These are phyloP conservation scores for Tauraco erythrolophus DNA, from an alignment of 2,113 vertebrate species.

Conservation along the genomic window DNA sequence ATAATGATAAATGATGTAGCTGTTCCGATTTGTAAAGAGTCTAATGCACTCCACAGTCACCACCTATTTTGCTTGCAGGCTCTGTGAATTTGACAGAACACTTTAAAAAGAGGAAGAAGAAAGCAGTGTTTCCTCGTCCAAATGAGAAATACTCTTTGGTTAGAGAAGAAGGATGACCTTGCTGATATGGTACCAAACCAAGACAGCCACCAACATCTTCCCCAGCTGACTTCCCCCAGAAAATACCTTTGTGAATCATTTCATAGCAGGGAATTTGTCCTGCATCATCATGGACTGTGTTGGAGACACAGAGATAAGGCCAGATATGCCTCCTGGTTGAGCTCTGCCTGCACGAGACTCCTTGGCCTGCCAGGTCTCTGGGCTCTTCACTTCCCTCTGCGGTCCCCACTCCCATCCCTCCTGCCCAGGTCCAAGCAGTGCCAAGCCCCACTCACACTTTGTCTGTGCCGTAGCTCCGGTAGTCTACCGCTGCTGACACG, in stretches of 20 bases:
- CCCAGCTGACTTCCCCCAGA: neutral
- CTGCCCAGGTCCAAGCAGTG: neutral
- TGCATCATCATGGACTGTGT: fast-evolving
- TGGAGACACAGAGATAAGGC: neutral
- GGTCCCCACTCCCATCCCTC: neutral
- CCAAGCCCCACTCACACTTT: constrained; percentile 87
- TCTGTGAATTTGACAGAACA: neutral
- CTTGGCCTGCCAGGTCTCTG: neutral
- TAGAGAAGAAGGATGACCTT: neutral
- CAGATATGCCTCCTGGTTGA: neutral
- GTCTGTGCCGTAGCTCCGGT: constrained; percentile 95
- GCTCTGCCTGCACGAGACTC: neutral
- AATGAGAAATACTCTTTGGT: neutral
- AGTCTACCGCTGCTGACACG: constrained; percentile 93
- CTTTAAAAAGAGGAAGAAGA: neutral
- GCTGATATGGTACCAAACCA: neutral
- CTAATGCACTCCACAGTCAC: neutral
- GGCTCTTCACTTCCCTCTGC: neutral
- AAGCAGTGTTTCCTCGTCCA: neutral
- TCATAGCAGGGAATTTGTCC: neutral
- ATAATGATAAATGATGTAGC: neutral
- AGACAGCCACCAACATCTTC: neutral
- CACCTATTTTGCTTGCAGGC: neutral
- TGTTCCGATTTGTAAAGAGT: neutral
- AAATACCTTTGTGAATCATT: neutral